Evolutionary conservation across 1,140 invertebrate genomes (phyloP).

Genomic region (Formica exsecta): DNA sequence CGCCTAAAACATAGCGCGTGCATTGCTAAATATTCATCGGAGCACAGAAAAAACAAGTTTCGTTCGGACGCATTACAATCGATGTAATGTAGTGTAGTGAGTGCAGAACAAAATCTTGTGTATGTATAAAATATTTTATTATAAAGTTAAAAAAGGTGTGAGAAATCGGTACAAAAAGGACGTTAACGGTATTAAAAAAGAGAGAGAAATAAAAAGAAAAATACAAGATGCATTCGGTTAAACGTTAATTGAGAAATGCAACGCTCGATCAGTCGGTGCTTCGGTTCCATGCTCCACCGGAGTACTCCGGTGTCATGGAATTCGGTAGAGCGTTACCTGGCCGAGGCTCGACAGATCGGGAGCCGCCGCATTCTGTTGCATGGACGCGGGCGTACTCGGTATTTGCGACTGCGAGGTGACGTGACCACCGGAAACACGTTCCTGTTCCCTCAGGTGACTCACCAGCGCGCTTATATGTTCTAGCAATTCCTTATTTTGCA

Average conservation of each 20-base stretch:
- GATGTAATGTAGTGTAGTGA: constrained; percentile 1
- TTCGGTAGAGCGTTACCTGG: constrained; percentile 86
- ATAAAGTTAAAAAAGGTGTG: constrained; percentile 70
- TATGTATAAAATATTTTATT: constrained; percentile 73
- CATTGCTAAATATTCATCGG: constrained; percentile 44
- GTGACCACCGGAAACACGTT: constrained; percentile 87
- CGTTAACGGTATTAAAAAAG: constrained; percentile 78
- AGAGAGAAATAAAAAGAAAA: constrained; percentile 39
- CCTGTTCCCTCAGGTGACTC: constrained; percentile 93
- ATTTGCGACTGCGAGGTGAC: constrained; percentile 77
- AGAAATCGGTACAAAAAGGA: constrained; percentile 75
- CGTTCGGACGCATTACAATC: constrained; percentile 18
- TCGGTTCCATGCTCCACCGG: constrained; percentile 70
- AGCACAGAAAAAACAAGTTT: not conserved
- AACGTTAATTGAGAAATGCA: constrained; percentile 79
- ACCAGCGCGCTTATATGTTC: constrained; percentile 97
- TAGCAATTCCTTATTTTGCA: constrained; percentile 97
- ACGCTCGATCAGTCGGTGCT: constrained; percentile 68
- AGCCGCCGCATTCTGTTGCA: constrained; percentile 80
- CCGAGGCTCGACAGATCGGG: constrained; percentile 83
- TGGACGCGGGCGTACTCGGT: constrained; percentile 76
- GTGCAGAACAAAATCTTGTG: constrained; percentile 60
- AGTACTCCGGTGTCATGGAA: constrained; percentile 79
- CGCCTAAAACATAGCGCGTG: constrained; percentile 57
- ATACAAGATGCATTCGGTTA: constrained; percentile 78